These are phyloP conservation scores for Alviniconcha marisindica DNA, from an alignment of 1,140 invertebrate genomes.

Conservation along the genomic window DNA sequence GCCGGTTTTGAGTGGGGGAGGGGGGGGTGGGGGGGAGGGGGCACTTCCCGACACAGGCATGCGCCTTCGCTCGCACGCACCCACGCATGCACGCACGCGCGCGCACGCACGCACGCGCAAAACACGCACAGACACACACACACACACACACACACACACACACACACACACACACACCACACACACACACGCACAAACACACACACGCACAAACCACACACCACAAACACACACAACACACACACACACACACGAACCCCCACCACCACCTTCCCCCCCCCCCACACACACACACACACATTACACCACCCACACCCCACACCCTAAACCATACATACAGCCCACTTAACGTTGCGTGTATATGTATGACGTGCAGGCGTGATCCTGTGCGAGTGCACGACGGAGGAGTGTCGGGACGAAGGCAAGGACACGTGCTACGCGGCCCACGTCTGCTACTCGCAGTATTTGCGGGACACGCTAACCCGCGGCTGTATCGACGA, in stretches of 20 bases:
- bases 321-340: no score
- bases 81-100: not conserved
- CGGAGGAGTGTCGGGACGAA: conserved; percentile 59
- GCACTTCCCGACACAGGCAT: no score
- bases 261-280: not conserved
- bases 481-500: conserved; percentile 64
- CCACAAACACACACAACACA: no score
- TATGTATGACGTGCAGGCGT: conserved; percentile 53
- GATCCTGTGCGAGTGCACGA: conserved; percentile 64
- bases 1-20: not conserved
- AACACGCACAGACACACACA: no score
- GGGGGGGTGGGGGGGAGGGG: not conserved
- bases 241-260: not conserved
- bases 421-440: conserved; percentile 56
- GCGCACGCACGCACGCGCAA: not conserved
- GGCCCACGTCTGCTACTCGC: conserved; percentile 62
- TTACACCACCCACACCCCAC: no score
- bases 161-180: no score
- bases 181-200: not conserved
- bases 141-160: no score
- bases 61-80: no score
- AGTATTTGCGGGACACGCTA: conserved; percentile 55
- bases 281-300: no score
- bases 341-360: not conserved
- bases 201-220: not conserved